Percentiles rank a stretch among this genome's conserved stretches.
Conservation (phyloP, 2,888 invertebrate species). For the Argynnis bischoffii region DNA sequence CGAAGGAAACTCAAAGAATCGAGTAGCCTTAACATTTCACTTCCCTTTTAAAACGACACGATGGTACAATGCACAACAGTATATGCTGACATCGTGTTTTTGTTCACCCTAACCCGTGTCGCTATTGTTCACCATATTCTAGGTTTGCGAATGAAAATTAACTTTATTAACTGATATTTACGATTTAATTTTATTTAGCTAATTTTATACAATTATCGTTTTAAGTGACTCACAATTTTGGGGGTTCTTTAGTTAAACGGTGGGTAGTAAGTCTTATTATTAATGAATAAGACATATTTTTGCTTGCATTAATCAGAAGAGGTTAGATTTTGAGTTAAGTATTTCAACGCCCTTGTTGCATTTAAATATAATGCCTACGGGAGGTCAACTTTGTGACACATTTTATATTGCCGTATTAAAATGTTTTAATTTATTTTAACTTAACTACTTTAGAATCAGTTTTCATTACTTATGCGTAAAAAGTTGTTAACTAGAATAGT, state of each 20-base stretch:
- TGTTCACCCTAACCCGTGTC: conserved; percentile 57
- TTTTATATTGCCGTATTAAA: background rate
- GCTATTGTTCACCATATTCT: conserved; percentile 51
- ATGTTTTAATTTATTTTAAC: background rate
- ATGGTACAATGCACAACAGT: conserved; percentile 50
- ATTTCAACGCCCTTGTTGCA: conserved; percentile 58
- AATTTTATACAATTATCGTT: conserved; percentile 56
- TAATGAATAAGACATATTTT: conserved; percentile 44
- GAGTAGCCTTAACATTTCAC: conserved; percentile 47
- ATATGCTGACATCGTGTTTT: conserved; percentile 58
- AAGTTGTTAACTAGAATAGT: too few relatives aligned
- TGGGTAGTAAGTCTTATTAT: conserved; percentile 46
- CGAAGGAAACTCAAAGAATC: conserved; percentile 44
- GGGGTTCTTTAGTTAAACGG: conserved; percentile 33
- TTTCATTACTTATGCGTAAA: too few relatives aligned
- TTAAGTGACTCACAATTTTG: conserved; percentile 55
- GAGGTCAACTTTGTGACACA: background rate
- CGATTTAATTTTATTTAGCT: conserved; percentile 45
- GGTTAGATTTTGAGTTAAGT: conserved; percentile 58
- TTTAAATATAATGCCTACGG: conserved; percentile 63
- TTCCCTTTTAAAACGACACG: conserved; percentile 43
- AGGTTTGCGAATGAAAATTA: conserved; percentile 46
- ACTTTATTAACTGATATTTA: conserved; percentile 44
- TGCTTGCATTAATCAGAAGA: conserved; percentile 48
- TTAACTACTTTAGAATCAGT: background rate